These are phyloP conservation scores for Agapornis canus DNA, from an alignment of 2,797 vertebrate species.

Conservation along the genomic window DNA sequence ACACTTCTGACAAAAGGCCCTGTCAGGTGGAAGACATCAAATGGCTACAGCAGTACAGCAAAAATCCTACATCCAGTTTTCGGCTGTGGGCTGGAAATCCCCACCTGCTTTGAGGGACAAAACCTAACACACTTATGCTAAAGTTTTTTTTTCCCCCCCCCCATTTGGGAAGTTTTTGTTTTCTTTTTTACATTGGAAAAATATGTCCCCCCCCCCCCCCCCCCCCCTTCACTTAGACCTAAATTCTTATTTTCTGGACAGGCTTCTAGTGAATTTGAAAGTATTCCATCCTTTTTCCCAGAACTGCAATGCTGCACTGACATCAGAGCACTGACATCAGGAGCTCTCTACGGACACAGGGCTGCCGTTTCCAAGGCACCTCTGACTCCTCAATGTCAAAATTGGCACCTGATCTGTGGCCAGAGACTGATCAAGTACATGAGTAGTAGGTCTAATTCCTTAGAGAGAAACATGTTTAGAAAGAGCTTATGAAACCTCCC, in stretches of 20 bases:
- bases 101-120: neutral
- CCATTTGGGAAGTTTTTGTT: neutral
- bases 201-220: neutral
- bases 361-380: neutral
- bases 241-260: neutral
- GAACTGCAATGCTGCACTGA: neutral
- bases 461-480: neutral
- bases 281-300: neutral
- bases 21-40: neutral
- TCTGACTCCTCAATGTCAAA: neutral
- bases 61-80: neutral
- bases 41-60: neutral
- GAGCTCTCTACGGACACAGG: neutral
- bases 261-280: neutral
- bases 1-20: neutral
- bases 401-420: neutral
- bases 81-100: neutral
- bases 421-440: neutral
- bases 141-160: neutral
- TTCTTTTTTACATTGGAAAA: neutral
- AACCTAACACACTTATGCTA: fast-evolving
- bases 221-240: neutral
- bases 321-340: neutral
- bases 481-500: neutral
- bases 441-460: neutral